Evolutionary conservation across 2,113 vertebrate species (phyloP).

Genomic region (Rhinoderma darwinii): DNA sequence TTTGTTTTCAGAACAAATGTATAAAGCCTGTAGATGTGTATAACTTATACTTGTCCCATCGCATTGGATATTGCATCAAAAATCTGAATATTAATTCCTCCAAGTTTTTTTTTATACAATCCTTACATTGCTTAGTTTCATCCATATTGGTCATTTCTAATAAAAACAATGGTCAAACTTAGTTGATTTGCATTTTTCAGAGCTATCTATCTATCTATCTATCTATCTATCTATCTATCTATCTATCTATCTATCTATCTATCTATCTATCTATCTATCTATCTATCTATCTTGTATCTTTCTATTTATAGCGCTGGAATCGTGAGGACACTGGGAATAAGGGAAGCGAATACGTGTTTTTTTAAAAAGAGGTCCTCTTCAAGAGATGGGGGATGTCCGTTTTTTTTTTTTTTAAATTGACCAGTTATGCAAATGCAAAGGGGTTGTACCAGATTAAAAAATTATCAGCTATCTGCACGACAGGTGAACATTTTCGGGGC

Average conservation of each 20-base stretch:
- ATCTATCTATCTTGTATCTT: too few species aligned
- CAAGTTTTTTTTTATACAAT: conserved; percentile 55
- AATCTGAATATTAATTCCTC: neutral
- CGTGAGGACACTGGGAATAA: too few species aligned
- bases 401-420: too few species aligned
- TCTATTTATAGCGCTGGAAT: too few species aligned
- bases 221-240: neutral
- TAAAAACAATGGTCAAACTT: conserved; percentile 39
- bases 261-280: too few species aligned
- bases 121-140: conserved; percentile 56
- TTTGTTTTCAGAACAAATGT: conserved; percentile 43
- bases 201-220: neutral
- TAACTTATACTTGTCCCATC: conserved; percentile 48
- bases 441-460: too few species aligned
- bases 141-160: conserved; percentile 50
- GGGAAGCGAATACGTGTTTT: too few species aligned
- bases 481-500: too few species aligned
- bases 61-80: conserved; percentile 18
- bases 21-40: conserved; percentile 39
- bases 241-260: neutral
- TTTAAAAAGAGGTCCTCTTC: too few species aligned
- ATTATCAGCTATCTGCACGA: too few species aligned
- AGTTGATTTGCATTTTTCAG: neutral
- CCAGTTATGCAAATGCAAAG: too few species aligned
- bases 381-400: too few species aligned